Evolutionary conservation across 2,797 vertebrate species (phyloP).

Genomic region (Lepilemur septentrionalis): DNA sequence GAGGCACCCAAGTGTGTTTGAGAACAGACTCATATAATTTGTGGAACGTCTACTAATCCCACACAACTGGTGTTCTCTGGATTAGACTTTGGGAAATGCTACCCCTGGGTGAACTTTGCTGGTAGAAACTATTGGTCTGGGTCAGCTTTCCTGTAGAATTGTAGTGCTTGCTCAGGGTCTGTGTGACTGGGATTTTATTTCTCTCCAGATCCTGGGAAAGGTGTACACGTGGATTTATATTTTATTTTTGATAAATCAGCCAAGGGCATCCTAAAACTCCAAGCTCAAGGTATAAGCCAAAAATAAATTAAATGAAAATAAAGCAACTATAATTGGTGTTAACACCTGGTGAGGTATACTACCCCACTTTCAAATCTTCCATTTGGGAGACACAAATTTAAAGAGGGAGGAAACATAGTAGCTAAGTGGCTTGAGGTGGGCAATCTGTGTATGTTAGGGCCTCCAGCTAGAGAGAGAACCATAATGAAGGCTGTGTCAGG

Average conservation of each 20-base stretch:
- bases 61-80: background rate
- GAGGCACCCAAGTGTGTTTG: background rate
- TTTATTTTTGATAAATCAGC: slow-evolving; percentile 4
- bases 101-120: background rate
- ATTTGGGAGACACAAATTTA: background rate
- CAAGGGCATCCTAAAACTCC: background rate
- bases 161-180: background rate
- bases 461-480: background rate
- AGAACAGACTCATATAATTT: slow-evolving; percentile 30
- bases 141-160: background rate
- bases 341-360: background rate
- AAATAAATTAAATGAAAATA: slow-evolving; percentile 8
- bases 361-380: background rate
- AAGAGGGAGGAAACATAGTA: background rate
- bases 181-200: background rate
- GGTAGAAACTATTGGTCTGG: background rate
- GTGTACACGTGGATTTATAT: background rate
- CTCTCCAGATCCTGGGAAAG: slow-evolving; percentile 16
- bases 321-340: background rate
- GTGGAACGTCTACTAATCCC: background rate
- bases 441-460: background rate
- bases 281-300: slow-evolving; percentile 33
- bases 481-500: background rate
- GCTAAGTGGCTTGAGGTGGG: background rate
- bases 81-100: background rate